A percentile compares a stretch with the other conserved stretches of the same genome.
These are phyloP conservation scores for Sarcophaga peregrina DNA, from an alignment of 1,140 invertebrate genomes.

Conservation along the genomic window DNA sequence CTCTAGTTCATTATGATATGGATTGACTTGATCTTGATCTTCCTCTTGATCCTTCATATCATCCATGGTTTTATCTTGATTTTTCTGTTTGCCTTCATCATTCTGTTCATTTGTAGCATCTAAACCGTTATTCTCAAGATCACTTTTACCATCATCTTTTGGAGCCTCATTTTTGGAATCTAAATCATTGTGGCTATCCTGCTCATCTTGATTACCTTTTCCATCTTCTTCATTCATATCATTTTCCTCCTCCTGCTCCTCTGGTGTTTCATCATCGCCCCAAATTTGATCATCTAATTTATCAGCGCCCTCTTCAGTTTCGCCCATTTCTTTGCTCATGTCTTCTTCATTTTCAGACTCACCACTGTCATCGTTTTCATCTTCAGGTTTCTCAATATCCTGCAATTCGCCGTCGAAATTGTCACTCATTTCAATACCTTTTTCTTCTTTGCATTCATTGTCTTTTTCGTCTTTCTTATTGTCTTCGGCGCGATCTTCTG, in stretches of 20 bases:
- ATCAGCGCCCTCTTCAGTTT: conserved; percentile 85
- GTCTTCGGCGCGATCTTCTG: conserved; percentile 74
- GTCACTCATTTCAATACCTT: conserved; percentile 73
- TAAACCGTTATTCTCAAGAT: conserved; percentile 67
- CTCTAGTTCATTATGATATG: conserved; percentile 83
- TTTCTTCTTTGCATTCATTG: conserved; percentile 88
- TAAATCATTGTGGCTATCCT: conserved; percentile 75
- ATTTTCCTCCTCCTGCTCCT: conserved; percentile 75
- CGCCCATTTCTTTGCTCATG: conserved; percentile 95
- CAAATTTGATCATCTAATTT: conserved; percentile 87
- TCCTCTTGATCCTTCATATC: conserved; percentile 78
- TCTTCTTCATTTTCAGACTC: conserved; percentile 80
- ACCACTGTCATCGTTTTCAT: conserved; percentile 74
- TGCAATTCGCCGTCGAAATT: conserved; percentile 77
- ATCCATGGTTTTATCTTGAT: conserved; percentile 63
- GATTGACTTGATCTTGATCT: conserved; percentile 87
- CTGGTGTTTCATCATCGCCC: conserved; percentile 79
- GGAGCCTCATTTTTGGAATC: conserved; percentile 71
- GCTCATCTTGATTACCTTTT: conserved; percentile 79
- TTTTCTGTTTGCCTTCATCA: conserved; percentile 58
- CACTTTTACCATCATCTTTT: conserved; percentile 68
- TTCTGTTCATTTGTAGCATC: conserved; percentile 65
- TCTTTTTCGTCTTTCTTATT: conserved; percentile 71
- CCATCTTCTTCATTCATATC: conserved; percentile 72
- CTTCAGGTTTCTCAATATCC: conserved; percentile 77